Evolutionary conservation across 2,113 vertebrate genomes (phyloP).

Genomic region (Sinocyclocheilus anshuiensis): DNA sequence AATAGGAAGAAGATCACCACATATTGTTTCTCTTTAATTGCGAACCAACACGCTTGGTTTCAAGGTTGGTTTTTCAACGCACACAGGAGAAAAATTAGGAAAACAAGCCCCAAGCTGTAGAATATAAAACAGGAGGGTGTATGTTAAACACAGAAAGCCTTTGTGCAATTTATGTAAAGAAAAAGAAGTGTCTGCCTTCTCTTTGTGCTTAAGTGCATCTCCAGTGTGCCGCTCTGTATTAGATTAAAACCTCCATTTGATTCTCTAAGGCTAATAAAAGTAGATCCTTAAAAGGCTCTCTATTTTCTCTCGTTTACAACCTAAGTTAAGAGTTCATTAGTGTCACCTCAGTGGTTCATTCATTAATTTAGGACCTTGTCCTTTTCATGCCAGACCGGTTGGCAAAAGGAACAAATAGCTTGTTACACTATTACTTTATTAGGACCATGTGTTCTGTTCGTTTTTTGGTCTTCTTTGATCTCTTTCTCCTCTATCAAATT

Average conservation of each 20-base stretch:
- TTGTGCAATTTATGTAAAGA: constrained; percentile 19
- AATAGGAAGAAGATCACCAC: constrained; percentile 13
- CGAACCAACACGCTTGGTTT: constrained; percentile 13
- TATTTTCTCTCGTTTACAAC: constrained; percentile 62
- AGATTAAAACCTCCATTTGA: constrained; percentile 16
- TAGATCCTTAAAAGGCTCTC: constrained; percentile 68
- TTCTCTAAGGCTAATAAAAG: constrained; percentile 64
- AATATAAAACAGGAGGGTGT: constrained; percentile 21
- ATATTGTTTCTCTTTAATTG: constrained; percentile 16
- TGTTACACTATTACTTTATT: constrained; percentile 69
- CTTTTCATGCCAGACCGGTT: constrained; percentile 67
- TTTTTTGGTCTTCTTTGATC: constrained; percentile 46
- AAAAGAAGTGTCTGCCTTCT: constrained; percentile 8
- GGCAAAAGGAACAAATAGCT: constrained; percentile 70
- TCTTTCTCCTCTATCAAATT: constrained; percentile 54
- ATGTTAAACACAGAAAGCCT: background rate
- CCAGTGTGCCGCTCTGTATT: background rate
- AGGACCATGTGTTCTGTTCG: constrained; percentile 58
- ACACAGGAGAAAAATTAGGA: constrained; percentile 24
- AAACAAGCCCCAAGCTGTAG: constrained; percentile 36
- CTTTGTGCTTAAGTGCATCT: constrained; percentile 26
- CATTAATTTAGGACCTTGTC: constrained; percentile 68
- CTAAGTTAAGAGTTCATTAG: constrained; percentile 72
- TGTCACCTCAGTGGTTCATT: constrained; percentile 65
- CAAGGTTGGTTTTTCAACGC: constrained; percentile 44